Base-by-base conservation (phyloP, 2,113 vertebrate species). In the Hipposideros armiger region DNA sequence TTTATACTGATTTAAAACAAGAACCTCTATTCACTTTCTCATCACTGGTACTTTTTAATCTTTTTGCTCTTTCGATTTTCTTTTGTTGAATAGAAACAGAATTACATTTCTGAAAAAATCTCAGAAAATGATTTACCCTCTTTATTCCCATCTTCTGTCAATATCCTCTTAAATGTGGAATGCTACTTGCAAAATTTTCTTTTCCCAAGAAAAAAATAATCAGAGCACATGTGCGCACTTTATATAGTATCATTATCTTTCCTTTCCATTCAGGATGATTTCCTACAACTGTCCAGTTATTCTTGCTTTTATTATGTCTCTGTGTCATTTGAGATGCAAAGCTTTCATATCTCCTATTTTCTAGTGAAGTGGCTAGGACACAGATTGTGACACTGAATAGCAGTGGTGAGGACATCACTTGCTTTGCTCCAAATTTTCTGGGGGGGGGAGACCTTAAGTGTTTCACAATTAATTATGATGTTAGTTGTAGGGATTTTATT, bases 361-460 rank as follows among this genome's bases (percentile, higher is more conserved):
- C 16, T 47, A 0, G 1, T 47, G 32, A 2, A 1, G 42, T 32
- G 52, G 6, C 11, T n/a, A 22, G 32, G 30, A 2, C 5, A 2
- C 0, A 3, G 11, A 24, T 11, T 0, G 1, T 42, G 45, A 20
- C n/a, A 1, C 2, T 11, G 1, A 19, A 11, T 3, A 19, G 60
- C 8, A n/a, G 11, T 17, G 58, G 26, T 1, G 28, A 58, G 2
- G 30, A 7, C 14, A 4, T 47, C 13, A 5, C 11, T 62, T 4
- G 30, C 11, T 50, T 69, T 16, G 7, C 28, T 86, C 16, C 22
- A 26, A 0, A 13, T 56, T 22, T 93, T 62, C n/a, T 16, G 17
- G 47, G 82, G 40, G 42, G 81, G 47, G 36, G 36, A 36, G 36
- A 32, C 22, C 52, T 5, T 3, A 26, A 70, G 15, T 64, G 45